phyloP scores from a whole-genome alignment of 2,888 invertebrate genomes.

The Ochropacha duplaris region DNA sequence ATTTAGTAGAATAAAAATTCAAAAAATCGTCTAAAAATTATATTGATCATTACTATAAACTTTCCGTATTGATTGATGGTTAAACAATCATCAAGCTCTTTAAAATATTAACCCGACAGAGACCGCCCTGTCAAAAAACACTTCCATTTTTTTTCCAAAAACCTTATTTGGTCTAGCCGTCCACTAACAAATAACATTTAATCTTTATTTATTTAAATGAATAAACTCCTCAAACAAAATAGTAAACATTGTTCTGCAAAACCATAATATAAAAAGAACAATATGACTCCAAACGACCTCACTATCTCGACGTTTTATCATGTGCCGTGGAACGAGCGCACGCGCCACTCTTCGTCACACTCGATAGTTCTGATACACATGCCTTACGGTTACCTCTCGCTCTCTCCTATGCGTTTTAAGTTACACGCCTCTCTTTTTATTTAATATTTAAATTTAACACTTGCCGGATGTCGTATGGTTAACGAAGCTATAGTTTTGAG shows the following conservation, averaged over 20 bases:
- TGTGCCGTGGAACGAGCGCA: slow-evolving; percentile 53
- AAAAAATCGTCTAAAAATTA: too few relatives aligned
- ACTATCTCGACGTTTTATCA: slow-evolving; percentile 49
- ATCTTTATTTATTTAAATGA: too few relatives aligned
- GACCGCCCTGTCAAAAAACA: too few relatives aligned
- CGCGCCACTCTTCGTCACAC: slow-evolving; percentile 56
- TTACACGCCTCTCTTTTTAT: slow-evolving; percentile 11
- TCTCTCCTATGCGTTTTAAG: neutral
- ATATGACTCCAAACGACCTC: slow-evolving; percentile 39
- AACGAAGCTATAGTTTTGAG: slow-evolving; percentile 13
- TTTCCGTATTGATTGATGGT: too few relatives aligned
- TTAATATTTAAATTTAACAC: slow-evolving; percentile 13
- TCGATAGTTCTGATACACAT: slow-evolving; percentile 49
- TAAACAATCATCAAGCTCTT: too few relatives aligned
- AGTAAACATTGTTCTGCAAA: slow-evolving; percentile 11
- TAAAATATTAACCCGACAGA: too few relatives aligned
- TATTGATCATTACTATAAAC: too few relatives aligned
- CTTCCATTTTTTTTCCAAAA: too few relatives aligned
- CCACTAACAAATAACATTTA: too few relatives aligned
- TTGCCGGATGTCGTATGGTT: slow-evolving; percentile 24
- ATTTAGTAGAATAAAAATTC: too few relatives aligned
- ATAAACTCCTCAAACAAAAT: too few relatives aligned
- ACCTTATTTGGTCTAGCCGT: too few relatives aligned
- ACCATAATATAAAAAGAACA: slow-evolving; percentile 32
- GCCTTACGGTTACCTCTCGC: slow-evolving; percentile 26